Base-by-base conservation (phyloP, 2,797 vertebrate genomes). In the Rhynchonycteris naso region DNA sequence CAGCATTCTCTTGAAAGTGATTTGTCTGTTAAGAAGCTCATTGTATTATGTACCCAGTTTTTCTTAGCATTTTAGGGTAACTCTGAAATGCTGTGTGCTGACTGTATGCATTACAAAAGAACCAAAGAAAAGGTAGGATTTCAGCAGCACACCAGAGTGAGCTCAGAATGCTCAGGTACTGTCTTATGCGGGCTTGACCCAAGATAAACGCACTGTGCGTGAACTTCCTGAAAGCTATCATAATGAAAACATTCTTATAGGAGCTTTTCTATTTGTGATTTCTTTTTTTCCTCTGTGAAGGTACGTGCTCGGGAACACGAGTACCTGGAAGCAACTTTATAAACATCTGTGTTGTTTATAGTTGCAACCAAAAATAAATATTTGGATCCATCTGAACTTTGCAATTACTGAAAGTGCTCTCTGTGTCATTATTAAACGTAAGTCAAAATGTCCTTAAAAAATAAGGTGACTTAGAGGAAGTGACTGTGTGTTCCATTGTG, bases 361-460 rank as follows among this genome's bases (percentile, higher is more conserved):
- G 76, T 97, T 97, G 97, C 95, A 95, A 92, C 28, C 85, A 92
- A 68, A 13, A 21, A 1, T 43, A 71, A 96, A 68, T 15, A 10
- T 88, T 94, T 81, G 87, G 71, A 13, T 43, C 12, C 65, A 38
- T 19, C 21, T 21, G 52, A 65, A 72, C 63, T 80, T n/a, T 54
- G 43, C 28, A 58, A 14, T 47, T 71, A 28, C 24, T 21, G 13
- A 52, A 72, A 63, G 68, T 33, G 22, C 68, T 66, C 1, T 38
- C 68, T 54, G 30, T 95, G 74, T 80, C 84, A 61, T 84, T 87
- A n/a, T 84, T 88, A 92, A 91, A 61, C 47, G 9, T 65, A 78
- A 85, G 59, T 91, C 68, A 69, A 50, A 63, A 30, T 59, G 78
- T 80, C 91, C n/a, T 79, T 81, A 33, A 91, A 86, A 79, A 56